Evolutionary conservation across 2,113 vertebrate genomes (phyloP).

Genomic region (Calcarius ornatus): DNA sequence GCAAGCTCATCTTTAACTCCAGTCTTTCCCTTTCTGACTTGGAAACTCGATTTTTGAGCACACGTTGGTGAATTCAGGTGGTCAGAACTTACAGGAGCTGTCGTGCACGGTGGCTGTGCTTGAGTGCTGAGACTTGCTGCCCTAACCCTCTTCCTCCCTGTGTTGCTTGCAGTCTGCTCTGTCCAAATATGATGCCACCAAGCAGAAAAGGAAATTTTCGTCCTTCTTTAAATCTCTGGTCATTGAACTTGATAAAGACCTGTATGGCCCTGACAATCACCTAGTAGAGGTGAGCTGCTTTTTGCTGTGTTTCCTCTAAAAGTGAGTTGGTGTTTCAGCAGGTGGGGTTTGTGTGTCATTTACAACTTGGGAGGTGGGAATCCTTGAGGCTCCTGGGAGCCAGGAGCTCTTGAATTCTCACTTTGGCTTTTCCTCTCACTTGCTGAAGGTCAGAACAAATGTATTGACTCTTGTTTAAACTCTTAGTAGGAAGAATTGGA

Average conservation of each 20-base stretch:
- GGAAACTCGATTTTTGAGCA: not conserved
- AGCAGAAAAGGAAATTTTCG: conserved; percentile 99
- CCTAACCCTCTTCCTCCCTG: conserved; percentile 48
- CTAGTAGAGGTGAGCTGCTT: conserved; percentile 89
- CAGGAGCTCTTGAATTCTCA: not conserved
- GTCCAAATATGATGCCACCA: conserved; percentile 98
- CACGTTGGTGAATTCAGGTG: not conserved
- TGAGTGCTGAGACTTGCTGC: conserved; percentile 11
- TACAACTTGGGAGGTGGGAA: not conserved
- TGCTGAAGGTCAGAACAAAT: not conserved
- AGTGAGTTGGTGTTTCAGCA: not conserved
- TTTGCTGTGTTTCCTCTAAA: not conserved
- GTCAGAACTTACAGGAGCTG: not conserved
- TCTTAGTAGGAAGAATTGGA: not conserved
- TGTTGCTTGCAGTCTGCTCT: conserved; percentile 86
- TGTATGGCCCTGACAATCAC: conserved; percentile 99
- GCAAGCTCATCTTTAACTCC: not conserved
- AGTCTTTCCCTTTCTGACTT: conserved; percentile 6
- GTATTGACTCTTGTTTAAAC: not conserved
- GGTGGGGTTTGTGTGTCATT: not conserved
- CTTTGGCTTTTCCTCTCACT: not conserved
- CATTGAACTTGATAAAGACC: conserved; percentile 97
- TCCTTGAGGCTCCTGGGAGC: not conserved
- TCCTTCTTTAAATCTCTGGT: conserved; percentile 99
- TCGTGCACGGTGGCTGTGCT: not conserved